These are phyloP conservation scores for Lycocorax pyrrhopterus DNA, from an alignment of 2,113 vertebrate species.

Conservation along the genomic window DNA sequence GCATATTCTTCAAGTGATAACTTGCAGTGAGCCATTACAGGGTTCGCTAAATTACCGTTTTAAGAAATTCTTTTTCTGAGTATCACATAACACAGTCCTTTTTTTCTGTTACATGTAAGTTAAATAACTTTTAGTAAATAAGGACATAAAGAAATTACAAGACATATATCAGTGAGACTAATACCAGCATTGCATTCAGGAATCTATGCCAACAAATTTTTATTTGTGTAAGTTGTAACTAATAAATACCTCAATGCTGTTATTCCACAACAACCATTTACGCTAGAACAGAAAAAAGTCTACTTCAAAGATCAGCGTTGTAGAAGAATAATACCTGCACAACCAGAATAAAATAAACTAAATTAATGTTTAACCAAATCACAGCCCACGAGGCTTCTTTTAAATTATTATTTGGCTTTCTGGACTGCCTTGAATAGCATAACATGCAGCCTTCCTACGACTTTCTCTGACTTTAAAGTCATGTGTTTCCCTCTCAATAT, in stretches of 20 bases:
- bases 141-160: neutral
- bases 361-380: neutral
- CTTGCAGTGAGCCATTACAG: neutral
- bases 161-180: neutral
- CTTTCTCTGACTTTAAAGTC: neutral
- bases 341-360: neutral
- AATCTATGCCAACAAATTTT: neutral
- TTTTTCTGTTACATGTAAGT: neutral
- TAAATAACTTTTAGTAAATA: neutral
- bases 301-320: neutral
- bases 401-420: neutral
- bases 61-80: neutral
- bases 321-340: neutral
- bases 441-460: neutral
- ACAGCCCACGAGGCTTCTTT: neutral
- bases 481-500: neutral
- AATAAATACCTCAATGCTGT: neutral
- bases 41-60: rapidly evolving
- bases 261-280: neutral
- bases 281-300: neutral
- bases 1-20: neutral
- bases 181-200: neutral
- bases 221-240: neutral
- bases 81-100: neutral
- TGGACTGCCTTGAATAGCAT: neutral